These are phyloP conservation scores for Nycticebus coucang DNA, from an alignment of 2,113 vertebrate genomes.

Conservation along the genomic window DNA sequence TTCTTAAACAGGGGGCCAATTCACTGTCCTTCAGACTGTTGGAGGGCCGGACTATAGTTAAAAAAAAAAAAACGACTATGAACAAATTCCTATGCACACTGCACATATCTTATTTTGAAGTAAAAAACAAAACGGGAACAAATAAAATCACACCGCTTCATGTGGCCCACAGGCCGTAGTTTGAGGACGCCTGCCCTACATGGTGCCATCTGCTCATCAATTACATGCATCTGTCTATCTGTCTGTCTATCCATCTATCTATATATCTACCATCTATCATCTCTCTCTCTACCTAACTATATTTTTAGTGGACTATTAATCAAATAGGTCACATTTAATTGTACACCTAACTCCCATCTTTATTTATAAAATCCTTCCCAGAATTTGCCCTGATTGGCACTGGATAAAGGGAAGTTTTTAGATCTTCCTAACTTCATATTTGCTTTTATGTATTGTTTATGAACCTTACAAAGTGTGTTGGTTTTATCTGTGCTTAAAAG, in stretches of 20 bases:
- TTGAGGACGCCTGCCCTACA: neutral
- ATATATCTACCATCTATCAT: too few relatives aligned
- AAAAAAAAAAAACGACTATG: too few relatives aligned
- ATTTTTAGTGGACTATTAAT: constrained; percentile 17
- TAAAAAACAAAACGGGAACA: too few relatives aligned
- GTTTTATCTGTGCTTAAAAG: constrained; percentile 46
- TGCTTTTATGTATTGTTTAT: constrained; percentile 15
- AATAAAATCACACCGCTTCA: too few relatives aligned
- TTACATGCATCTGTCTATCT: neutral
- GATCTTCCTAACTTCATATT: constrained; percentile 43
- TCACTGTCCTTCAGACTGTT: too few relatives aligned
- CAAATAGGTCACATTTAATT: constrained; percentile 25
- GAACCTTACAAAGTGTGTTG: neutral
- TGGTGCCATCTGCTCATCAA: neutral
- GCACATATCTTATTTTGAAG: too few relatives aligned
- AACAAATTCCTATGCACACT: too few relatives aligned
- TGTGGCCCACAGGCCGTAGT: too few relatives aligned
- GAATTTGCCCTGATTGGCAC: neutral
- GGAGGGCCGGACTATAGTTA: too few relatives aligned
- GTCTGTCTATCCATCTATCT: too few relatives aligned
- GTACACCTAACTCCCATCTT: neutral
- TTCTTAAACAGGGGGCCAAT: too few relatives aligned
- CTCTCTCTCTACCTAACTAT: neutral
- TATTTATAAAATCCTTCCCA: constrained; percentile 20
- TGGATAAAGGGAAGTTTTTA: neutral